Conservation (phyloP, 2,797 vertebrate genomes). For the Zenarchopterus dispar region DNA sequence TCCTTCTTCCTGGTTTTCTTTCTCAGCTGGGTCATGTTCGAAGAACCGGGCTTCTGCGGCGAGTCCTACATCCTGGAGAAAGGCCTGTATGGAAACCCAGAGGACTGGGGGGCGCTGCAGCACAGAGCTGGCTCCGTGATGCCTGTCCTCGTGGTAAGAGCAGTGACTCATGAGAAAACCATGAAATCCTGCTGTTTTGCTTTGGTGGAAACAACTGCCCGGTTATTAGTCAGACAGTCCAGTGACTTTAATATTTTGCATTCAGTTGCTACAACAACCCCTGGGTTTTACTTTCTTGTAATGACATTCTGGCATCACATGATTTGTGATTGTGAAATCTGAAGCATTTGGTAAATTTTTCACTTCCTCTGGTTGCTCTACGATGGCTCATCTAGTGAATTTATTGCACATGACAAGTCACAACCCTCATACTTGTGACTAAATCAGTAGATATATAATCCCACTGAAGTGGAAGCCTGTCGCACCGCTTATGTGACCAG, state of each 20-base stretch:
- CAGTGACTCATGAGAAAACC: slow-evolving; percentile 31
- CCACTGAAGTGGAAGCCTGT: neutral
- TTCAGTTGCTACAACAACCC: neutral
- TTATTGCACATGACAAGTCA: slow-evolving; percentile 32
- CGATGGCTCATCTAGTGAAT: neutral
- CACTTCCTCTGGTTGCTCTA: slow-evolving; percentile 37
- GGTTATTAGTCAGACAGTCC: slow-evolving; percentile 12
- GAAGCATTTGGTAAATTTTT: slow-evolving; percentile 8
- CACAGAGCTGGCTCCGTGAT: slow-evolving; percentile 87
- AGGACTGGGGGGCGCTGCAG: slow-evolving; percentile 89
- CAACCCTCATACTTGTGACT: slow-evolving; percentile 11
- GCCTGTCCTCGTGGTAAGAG: slow-evolving; percentile 88
- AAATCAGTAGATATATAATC: slow-evolving; percentile 1
- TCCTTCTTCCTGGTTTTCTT: slow-evolving; percentile 1
- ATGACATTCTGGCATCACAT: neutral
- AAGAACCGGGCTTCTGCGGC: slow-evolving; percentile 89
- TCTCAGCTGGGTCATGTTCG: slow-evolving; percentile 91
- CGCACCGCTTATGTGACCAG: neutral
- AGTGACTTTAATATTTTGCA: neutral
- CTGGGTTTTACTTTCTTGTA: slow-evolving; percentile 4
- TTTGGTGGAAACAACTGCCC: slow-evolving; percentile 2
- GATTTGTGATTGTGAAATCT: neutral
- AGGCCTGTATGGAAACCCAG: slow-evolving; percentile 88
- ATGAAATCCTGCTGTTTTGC: neutral
- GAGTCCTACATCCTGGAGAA: slow-evolving; percentile 90